These are phyloP conservation scores for Tenthredo mesomela DNA, from an alignment of 2,888 invertebrate genomes.

Conservation along the genomic window DNA sequence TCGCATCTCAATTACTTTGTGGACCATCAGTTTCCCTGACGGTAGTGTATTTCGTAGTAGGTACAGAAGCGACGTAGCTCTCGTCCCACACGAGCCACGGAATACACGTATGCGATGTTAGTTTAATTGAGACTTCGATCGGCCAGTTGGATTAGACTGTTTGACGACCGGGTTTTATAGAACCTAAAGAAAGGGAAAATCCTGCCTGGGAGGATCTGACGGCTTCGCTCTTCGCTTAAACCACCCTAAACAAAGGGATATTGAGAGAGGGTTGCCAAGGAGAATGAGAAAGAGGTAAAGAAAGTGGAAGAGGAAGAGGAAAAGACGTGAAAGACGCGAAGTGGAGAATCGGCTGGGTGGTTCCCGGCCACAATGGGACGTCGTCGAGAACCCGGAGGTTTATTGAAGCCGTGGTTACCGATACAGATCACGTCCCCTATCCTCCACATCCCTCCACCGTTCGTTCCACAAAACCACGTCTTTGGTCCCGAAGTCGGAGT, in stretches of 20 bases:
- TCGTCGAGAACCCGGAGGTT: slow-evolving; percentile 74
- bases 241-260: slow-evolving; percentile 75
- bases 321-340: slow-evolving; percentile 59
- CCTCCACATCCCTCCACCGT: slow-evolving; percentile 50
- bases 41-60: background rate
- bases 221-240: background rate
- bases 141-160: background rate
- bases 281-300: background rate
- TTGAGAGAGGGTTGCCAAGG: slow-evolving; percentile 66
- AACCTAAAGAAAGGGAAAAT: background rate
- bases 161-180: background rate
- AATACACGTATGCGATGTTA: background rate
- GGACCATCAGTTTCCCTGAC: slow-evolving; percentile 12
- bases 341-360: slow-evolving; percentile 60
- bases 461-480: background rate
- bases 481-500: background rate
- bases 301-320: slow-evolving; percentile 13
- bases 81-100: background rate
- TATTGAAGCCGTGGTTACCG: slow-evolving; percentile 76
- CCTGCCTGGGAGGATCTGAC: background rate
- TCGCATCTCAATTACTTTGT: slow-evolving; percentile 67
- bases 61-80: slow-evolving; percentile 1
- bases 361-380: slow-evolving; percentile 73
- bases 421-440: slow-evolving; percentile 76
- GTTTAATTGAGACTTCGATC: slow-evolving; percentile 31